Conservation (phyloP, 2,113 vertebrate species). For the Meriones unguiculatus region DNA sequence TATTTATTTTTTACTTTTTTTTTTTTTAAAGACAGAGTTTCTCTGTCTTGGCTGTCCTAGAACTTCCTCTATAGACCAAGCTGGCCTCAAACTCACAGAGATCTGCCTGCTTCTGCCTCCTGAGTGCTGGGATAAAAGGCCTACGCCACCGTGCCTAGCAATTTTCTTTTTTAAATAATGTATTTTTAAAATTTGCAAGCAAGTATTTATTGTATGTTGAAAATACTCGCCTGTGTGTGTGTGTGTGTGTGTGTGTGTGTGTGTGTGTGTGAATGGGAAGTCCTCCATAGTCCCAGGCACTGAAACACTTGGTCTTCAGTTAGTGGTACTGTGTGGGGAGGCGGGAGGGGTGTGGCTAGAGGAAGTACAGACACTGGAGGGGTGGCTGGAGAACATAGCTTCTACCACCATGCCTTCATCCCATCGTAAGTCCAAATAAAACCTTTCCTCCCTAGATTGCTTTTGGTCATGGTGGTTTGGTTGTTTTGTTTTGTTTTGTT, state of each 20-base stretch:
- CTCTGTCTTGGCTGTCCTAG: not conserved
- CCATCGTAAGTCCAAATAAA: not conserved
- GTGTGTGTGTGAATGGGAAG: not conserved
- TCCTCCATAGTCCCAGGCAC: not conserved
- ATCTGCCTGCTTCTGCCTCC: not conserved
- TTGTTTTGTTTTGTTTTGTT: not conserved
- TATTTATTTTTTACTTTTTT: not conserved
- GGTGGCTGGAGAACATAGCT: not conserved
- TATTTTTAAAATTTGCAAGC: not conserved
- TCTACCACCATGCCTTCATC: not conserved
- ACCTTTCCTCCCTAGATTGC: not conserved
- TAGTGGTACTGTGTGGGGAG: not conserved
- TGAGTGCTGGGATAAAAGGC: not conserved
- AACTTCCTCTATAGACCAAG: not conserved
- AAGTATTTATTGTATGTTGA: not conserved
- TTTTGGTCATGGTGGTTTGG: not conserved
- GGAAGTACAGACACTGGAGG: not conserved
- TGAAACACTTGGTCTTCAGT: not conserved
- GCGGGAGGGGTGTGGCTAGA: not conserved
- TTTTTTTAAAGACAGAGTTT: not conserved
- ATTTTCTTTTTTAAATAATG: not conserved
- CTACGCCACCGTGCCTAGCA: not conserved
- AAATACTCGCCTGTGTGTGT: not conserved
- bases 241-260: no score
- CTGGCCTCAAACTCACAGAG: not conserved